Base-by-base conservation (phyloP, 2,113 vertebrate species). In the Podarcis cretensis region DNA sequence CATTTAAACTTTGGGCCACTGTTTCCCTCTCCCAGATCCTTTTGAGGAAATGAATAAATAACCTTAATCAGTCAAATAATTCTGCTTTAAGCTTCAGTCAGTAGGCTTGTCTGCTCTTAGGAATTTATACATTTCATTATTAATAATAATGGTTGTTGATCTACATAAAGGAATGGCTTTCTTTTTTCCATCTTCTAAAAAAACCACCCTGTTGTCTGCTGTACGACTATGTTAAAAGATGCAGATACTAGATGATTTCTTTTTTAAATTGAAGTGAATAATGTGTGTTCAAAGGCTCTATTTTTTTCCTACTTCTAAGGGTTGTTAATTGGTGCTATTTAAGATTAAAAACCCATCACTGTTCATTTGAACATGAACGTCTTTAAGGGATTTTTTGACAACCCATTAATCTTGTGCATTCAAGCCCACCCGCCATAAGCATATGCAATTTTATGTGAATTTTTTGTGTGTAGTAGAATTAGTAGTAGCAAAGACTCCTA, bases 291-390 rank as follows among this genome's bases (percentile, higher is more conserved):
- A 87, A 87, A 87, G 68, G 78, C 68, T 81, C 37, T 73, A 37
- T 73, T 81, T 87, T 81, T 78, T 87, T 40, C 0, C 69, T 74
- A 30, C 27, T 87, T 81, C 86, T 87, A 59, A 81, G 66, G 66
- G 30, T 81, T 81, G 86, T 81, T 87, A 87, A 87, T 87, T 87
- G 84, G 68, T 73, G 86, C 63, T 81, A 30, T 87, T 87, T 81
- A 37, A 71, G 66, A 87, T 87, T 87, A 81, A 81, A 87, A 74
- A 59, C 16, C 32, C 54, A 74, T 81, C 71, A 32, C 86, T 59
- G 66, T 81, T 87, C 86, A 81, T 81, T 81, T 87, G 78, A 80
- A 87, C 40, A 73, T 71, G 27, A 84, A 54, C 3, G 4, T 30
- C 65, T 40, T 79, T 54, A 79, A n/a, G 30, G 59, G 27, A 37